These are phyloP conservation scores for Takifugu flavidus DNA, from an alignment of 2,113 vertebrate genomes.

Conservation along the genomic window DNA sequence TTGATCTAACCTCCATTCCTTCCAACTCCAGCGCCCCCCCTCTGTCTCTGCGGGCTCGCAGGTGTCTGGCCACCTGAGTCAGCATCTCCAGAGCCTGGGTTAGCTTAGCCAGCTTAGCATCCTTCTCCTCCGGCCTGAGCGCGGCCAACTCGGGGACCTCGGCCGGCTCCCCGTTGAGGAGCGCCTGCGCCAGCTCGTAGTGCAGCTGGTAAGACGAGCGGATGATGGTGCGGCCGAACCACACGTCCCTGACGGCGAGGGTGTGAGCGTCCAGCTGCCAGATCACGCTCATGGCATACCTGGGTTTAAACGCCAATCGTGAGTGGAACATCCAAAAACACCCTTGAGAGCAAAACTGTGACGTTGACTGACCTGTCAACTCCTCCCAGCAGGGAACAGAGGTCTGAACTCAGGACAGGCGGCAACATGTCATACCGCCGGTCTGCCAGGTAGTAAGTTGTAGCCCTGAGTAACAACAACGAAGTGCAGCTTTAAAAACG, in stretches of 20 bases:
- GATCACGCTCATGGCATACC: constrained; percentile 90
- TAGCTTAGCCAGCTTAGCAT: constrained; percentile 71
- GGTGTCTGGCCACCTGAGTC: constrained; percentile 79
- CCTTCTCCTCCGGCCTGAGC: constrained; percentile 58
- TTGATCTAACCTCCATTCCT: constrained; percentile 77
- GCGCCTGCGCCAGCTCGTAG: constrained; percentile 88
- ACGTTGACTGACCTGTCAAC: constrained; percentile 82
- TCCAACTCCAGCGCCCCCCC: constrained; percentile 91
- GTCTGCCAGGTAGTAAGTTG: constrained; percentile 91
- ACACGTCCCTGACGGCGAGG: constrained; percentile 72
- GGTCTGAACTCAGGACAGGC: constrained; percentile 81
- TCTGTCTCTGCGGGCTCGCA: constrained; percentile 77
- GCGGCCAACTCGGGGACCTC: constrained; percentile 78
- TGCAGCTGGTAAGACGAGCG: constrained; percentile 89
- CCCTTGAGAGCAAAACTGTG: too few relatives aligned
- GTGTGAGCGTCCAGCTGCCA: constrained; percentile 85
- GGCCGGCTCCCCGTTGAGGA: constrained; percentile 78
- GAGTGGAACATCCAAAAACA: too few relatives aligned
- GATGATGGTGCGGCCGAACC: constrained; percentile 82
- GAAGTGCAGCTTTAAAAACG: background rate
- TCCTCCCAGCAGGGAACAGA: constrained; percentile 91
- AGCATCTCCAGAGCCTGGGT: constrained; percentile 78
- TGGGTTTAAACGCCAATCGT: constrained; percentile 32
- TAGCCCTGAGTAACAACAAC: constrained; percentile 78
- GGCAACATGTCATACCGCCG: constrained; percentile 95